Base-by-base conservation (phyloP, 2,797 vertebrate genomes). In the Ctenopoma kingsleyae region DNA sequence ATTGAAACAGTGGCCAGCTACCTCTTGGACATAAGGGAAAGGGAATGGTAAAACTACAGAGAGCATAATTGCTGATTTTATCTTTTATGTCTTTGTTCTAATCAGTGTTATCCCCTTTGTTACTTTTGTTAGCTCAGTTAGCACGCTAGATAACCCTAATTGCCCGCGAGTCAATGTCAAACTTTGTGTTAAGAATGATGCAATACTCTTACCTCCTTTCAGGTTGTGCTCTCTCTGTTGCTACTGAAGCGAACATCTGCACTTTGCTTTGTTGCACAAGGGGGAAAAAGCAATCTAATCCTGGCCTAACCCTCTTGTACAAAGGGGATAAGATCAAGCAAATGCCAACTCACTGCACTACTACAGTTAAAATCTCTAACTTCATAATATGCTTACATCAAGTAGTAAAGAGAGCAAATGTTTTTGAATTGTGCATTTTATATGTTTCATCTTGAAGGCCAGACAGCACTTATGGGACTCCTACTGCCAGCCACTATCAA, bases 371-470 rank as follows among this genome's bases (percentile, higher is more conserved):
- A 76, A 59, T 47, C 68, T 66, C 8, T 4, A 69, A 79, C 55
- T 72, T 51, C 64, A 74, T 59, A 38, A 62, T 17, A 23, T 35
- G 64, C 69, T 78, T 62, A 74, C 57, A 67, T 13, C 27, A 43
- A 71, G 66, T 15, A 9, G 44, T 17, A 30, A 73, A 11, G 38
- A 32, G 49, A 41, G 78, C 73, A 78, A 48, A 57, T 78, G 63
- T 80, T 85, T 65, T 68, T 47, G 76, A 83, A 61, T 81, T 59
- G 27, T 82, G 73, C 74, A 68, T 87, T 63, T 58, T 25, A 59
- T 71, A 72, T 49, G 80, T 84, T 90, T 88, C 75, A 80, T 90
- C 86, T 88, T 82, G 90, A 93, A 93, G 91, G 90, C 78, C 65
- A 44, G 53, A 57, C 1, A 12, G 19, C 73, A 67, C 83, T 74